phyloP scores from a whole-genome alignment of 2,888 invertebrate species.

The Vanessa cardui region DNA sequence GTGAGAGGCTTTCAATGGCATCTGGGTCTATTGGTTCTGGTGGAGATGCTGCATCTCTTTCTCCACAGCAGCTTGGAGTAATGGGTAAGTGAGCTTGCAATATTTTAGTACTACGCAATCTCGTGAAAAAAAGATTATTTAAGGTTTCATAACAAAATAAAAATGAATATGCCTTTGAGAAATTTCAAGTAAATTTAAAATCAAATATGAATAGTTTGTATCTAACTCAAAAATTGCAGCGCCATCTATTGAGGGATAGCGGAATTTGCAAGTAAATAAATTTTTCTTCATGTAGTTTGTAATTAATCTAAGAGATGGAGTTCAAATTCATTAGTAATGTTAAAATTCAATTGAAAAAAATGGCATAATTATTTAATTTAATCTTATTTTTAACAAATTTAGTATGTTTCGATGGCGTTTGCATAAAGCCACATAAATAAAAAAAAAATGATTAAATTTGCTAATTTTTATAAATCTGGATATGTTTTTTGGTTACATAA shows the following conservation, averaged over 20 bases:
- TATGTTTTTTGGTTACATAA: too few species aligned
- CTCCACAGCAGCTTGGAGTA: conserved; percentile 94
- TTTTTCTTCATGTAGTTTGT: conserved; percentile 13
- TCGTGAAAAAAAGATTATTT: conserved; percentile 40
- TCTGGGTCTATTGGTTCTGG: conserved; percentile 85
- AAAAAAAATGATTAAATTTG: too few species aligned
- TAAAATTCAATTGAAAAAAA: too few species aligned
- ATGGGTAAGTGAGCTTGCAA: conserved; percentile 87
- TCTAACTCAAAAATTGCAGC: conserved; percentile 48
- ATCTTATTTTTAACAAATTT: too few species aligned
- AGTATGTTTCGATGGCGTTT: too few species aligned
- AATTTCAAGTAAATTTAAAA: background rate
- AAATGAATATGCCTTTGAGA: too few species aligned
- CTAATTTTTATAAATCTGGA: too few species aligned
- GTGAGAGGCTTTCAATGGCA: conserved; percentile 86
- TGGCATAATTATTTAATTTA: too few species aligned
- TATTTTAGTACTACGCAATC: conserved; percentile 44
- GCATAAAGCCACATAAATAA: too few species aligned
- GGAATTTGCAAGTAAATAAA: conserved; percentile 33
- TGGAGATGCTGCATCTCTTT: conserved; percentile 85
- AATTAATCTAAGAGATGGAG: conserved; percentile 39
- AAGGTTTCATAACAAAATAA: background rate
- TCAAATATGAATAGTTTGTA: background rate
- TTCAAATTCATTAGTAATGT: conserved; percentile 1
- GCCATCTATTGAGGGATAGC: conserved; percentile 65